Evolutionary conservation across 2,888 invertebrate genomes (phyloP).

Genomic region (Lysandra bellargus): DNA sequence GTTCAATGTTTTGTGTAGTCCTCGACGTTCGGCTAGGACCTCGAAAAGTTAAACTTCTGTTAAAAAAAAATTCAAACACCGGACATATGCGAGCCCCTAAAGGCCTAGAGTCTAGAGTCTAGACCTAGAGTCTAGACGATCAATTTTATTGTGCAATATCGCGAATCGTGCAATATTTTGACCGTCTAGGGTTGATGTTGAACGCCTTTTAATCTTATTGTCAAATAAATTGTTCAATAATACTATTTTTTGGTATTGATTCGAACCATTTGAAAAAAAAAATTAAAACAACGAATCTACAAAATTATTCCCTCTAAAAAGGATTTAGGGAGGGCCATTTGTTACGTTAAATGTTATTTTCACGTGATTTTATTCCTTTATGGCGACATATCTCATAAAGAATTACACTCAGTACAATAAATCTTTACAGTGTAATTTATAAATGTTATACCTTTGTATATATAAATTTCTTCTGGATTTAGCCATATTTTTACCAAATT

Average conservation of each 20-base stretch:
- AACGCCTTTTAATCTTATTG: too few species aligned
- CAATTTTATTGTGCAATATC: too few species aligned
- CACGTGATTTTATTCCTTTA: conserved; percentile 23
- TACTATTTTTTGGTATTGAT: too few species aligned
- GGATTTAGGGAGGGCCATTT: conserved; percentile 3
- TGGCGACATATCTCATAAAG: conserved; percentile 19
- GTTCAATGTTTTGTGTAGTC: conserved; percentile 34
- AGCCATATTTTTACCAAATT: not conserved
- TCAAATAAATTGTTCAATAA: too few species aligned
- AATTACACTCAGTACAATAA: conserved; percentile 2
- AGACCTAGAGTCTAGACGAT: too few species aligned
- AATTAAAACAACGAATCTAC: not conserved
- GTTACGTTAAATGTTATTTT: conserved; percentile 17
- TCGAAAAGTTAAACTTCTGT: too few species aligned
- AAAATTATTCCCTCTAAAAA: not conserved
- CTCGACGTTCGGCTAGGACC: not conserved
- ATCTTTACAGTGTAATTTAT: conserved; percentile 8
- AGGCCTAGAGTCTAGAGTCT: too few species aligned
- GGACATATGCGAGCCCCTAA: too few species aligned
- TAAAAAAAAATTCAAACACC: too few species aligned
- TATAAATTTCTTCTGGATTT: not conserved
- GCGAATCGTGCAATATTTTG: too few species aligned
- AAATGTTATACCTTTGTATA: not conserved
- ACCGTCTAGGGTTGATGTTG: too few species aligned
- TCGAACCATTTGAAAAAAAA: too few species aligned